Evolutionary conservation across 2,888 invertebrate species (phyloP).

Genomic region (Lasioglossum calceatum): DNA sequence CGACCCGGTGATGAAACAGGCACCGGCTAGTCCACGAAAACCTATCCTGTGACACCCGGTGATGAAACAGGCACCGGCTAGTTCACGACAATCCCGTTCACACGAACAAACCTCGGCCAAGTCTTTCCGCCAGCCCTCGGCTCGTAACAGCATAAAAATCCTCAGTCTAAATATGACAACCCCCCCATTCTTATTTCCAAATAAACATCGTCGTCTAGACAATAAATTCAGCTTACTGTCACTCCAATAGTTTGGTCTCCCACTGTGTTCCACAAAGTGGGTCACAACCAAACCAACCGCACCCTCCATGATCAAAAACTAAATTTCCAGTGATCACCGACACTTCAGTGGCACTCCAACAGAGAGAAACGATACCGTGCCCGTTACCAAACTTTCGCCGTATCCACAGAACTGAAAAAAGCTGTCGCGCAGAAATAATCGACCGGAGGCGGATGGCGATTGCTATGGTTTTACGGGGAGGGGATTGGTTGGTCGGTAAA

Average conservation of each 20-base stretch:
- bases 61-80: too few species aligned
- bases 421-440: conserved; percentile 1
- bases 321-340: not conserved
- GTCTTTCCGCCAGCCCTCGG: too few species aligned
- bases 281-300: not conserved
- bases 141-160: too few species aligned
- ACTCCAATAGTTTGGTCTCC: not conserved
- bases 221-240: not conserved
- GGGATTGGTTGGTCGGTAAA: not conserved
- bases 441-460: not conserved
- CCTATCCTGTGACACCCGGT: too few species aligned
- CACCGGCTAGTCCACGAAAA: too few species aligned
- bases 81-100: too few species aligned
- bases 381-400: not conserved
- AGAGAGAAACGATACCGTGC: not conserved
- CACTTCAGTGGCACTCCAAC: not conserved
- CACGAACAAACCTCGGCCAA: too few species aligned
- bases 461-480: not conserved
- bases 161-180: too few species aligned
- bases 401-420: not conserved
- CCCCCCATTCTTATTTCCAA: too few species aligned
- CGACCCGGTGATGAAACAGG: too few species aligned
- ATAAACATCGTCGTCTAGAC: not conserved
- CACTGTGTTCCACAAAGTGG: not conserved
- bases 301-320: not conserved